Conservation (phyloP, 1,140 invertebrate genomes). For the Scaptomyza montana region DNA sequence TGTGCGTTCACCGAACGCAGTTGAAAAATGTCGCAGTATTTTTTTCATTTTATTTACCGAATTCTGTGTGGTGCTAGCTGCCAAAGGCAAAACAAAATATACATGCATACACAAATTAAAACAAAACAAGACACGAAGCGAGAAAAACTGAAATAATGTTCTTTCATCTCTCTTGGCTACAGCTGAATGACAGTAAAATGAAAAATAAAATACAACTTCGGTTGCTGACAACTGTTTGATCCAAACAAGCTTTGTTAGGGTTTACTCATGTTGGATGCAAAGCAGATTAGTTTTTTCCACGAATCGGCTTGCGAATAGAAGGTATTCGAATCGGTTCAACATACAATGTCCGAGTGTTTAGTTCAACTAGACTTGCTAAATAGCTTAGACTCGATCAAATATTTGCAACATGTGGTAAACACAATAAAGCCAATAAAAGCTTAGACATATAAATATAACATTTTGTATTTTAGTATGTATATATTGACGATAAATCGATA, state of each 20-base stretch:
- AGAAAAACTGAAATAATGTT: constrained; percentile 29
- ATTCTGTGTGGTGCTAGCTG: constrained; percentile 21
- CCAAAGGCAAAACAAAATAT: constrained; percentile 24
- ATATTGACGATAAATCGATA: no score
- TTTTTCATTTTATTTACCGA: constrained; percentile 44
- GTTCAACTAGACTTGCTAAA: no score
- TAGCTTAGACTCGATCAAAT: no score
- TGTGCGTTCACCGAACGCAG: background rate
- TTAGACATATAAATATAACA: no score
- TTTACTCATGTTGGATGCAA: constrained; percentile 35
- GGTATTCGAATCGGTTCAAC: background rate
- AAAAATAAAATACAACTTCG: background rate
- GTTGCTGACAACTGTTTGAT: constrained; percentile 32
- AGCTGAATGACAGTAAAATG: constrained; percentile 25
- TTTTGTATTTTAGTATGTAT: no score
- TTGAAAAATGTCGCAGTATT: constrained; percentile 28
- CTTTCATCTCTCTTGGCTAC: constrained; percentile 20
- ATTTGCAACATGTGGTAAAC: no score
- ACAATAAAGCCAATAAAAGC: no score
- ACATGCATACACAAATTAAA: background rate
- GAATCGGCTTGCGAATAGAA: background rate
- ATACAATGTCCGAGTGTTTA: no score
- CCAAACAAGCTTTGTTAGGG: constrained; percentile 37
- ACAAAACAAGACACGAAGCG: constrained; percentile 5
- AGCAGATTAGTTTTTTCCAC: constrained; percentile 33